These are phyloP conservation scores for Ichneumoninae sp. DNA, from an alignment of 2,888 invertebrate species.

Conservation along the genomic window DNA sequence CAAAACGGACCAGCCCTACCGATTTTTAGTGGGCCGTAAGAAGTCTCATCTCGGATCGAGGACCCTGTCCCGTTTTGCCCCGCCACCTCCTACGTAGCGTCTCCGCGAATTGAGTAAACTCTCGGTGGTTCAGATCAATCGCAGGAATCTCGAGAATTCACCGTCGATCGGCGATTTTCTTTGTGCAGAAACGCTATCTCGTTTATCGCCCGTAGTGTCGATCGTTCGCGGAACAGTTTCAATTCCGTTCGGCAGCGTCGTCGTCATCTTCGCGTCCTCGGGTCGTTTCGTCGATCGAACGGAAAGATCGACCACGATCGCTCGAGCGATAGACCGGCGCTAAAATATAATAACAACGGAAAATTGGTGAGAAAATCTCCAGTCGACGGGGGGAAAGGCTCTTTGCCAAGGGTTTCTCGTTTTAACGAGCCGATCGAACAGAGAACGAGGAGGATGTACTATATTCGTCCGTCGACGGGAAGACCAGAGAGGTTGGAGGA, in stretches of 20 bases:
- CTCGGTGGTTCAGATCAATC: constrained; percentile 42
- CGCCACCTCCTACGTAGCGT: too few species aligned
- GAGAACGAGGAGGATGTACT: not conserved
- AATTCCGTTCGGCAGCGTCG: not conserved
- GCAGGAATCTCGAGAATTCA: constrained; percentile 47
- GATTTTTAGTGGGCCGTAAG: not conserved
- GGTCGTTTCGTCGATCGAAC: not conserved
- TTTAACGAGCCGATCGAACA: constrained; percentile 50
- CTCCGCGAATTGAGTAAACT: constrained; percentile 12
- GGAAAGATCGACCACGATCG: constrained; percentile 13
- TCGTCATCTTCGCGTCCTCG: not conserved
- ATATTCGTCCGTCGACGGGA: constrained; percentile 24
- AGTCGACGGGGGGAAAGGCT: not conserved
- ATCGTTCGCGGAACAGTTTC: constrained; percentile 9
- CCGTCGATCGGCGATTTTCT: constrained; percentile 33
- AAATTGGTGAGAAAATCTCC: constrained; percentile 23
- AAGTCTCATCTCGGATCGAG: not conserved
- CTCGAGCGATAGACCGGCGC: constrained; percentile 7
- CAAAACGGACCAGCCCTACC: not conserved
- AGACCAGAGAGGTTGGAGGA: constrained; percentile 32
- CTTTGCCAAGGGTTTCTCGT: constrained; percentile 16
- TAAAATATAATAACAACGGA: constrained; percentile 24
- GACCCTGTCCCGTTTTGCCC: not conserved
- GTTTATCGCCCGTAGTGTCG: constrained; percentile 22
- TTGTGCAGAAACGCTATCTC: constrained; percentile 9